Base-by-base conservation (phyloP, 2,888 invertebrate genomes). In the Scaptodrosophila latifasciaeformis region DNA sequence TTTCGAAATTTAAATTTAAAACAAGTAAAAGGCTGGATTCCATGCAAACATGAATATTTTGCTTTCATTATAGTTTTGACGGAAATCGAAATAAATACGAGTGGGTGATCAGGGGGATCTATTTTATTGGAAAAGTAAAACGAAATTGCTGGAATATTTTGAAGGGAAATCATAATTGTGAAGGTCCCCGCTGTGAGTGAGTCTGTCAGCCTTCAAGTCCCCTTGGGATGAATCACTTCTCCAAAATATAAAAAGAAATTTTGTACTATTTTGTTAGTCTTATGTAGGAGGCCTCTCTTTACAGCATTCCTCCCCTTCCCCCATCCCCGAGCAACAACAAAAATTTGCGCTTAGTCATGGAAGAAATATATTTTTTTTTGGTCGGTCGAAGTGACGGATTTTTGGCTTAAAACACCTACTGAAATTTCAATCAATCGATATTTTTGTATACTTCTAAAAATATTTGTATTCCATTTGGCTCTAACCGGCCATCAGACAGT, bases 381-480 rank as follows among this genome's bases (percentile, higher is more conserved):
- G 24, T 5, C 4, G 24, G 24, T 3, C 7, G 24, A 3, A 3
- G 17, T 70, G 56, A 37, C 53, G 54, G 74, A 72, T 71, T 77
- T 70, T 65, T 29, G 62, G 64, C 75, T 75, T 77, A 68, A 53
- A 56, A 72, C 71, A 67, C 72, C 75, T 49, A 77, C 72, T 13
- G 2, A 10, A 55, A 49, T 39, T 34, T 45, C 45, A 54, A 39
- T 29, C 47, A 40, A 24, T 19, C 21, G 19, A 21, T 40, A 13
- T 39, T n/a, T 40, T 21, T 40, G 18, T 40, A n/a, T n/a, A n/a
- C n/a, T 37, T 17, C 10, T 17, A 19, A 9, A 21, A 40, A 40
- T 40, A 40, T 40, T 40, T 40, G 10, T 19, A 5, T 21, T 40
- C 17, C 49, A 54, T 65, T 53, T 49, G 49, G 49, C 59, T 42